Base-by-base conservation (phyloP, 2,888 invertebrate species). In the Chromoteleia sp. region DNA sequence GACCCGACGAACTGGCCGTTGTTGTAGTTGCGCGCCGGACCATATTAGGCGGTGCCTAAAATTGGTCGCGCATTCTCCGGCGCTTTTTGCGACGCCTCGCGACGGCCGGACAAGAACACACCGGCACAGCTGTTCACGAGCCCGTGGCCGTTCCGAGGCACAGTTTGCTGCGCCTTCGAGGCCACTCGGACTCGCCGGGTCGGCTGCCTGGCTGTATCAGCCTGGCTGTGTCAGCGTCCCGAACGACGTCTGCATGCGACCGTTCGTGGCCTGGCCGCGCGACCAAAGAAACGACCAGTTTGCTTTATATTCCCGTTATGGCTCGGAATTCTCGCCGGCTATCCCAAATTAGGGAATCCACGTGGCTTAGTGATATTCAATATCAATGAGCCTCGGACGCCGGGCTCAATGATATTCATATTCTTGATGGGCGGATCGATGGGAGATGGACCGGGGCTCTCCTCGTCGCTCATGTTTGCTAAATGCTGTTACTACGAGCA, bases 331-430 rank as follows among this genome's bases (percentile, higher is more conserved):
- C 78, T 73, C 77, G 30, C 29, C 43, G 29, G 39, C 63, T 70
- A 73, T 71, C 67, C 82, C 81, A 81, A 73, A 81, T 81, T 81
- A 81, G 81, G 81, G 81, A 81, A 81, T 75, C 78, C 78, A 78
- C 78, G 82, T 78, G 78, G 78, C 74, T 75, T 82, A 78, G 70
- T 78, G 74, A 74, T 2, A 6, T 2, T 2, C 25, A 6, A 25
- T 25, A 6, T 6, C 25, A 25, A n/a, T 6, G 25, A 19, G 21
- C 3, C 14, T 39, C 54, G 36, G 21, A 33, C 54, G 41, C 45
- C 54, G 25, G 50, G 30, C 41, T 48, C 65, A 52, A 74, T 74
- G 58, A 78, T 82, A 74, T 81, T 67, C 76, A 70, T 70, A 73
- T 65, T 59, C 50, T 43, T 25, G 19, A 70, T 54, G 43, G 50